Base-by-base conservation (phyloP, 2,797 vertebrate species). In the Philypnodon macrostomus region DNA sequence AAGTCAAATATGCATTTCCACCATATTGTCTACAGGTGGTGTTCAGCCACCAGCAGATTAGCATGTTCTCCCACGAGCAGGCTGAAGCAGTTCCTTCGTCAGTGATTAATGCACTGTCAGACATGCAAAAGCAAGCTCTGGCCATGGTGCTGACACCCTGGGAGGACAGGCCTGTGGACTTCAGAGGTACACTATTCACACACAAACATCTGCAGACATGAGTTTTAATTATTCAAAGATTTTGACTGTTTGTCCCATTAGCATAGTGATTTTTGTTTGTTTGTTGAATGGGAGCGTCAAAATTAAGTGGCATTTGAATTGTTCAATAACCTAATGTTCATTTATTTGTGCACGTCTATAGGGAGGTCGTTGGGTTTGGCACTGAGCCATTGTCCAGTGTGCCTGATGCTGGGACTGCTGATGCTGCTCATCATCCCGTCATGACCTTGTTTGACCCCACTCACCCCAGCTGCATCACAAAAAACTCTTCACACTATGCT, bases 41-140 rank as follows among this genome's bases (percentile, higher is more conserved):
- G 37, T 90, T 93, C 55, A 21, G 76, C 66, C 77, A 76, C 35
- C 65, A 5, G 5, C 80, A 90, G 82, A 87, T 92, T 39, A 63
- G 73, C 36, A 73, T 85, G 82, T 91, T 93, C 58, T 88, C 86
- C 31, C 91, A 90, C 12, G 87, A 91, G 51, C 92, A 93, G 78
- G 92, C 87, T 0, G 45, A 57, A 2, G 87, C 80, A 5, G 77
- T 93, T 29, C 92, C 89, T 1, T 2, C 42, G 0, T 47, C 60
- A 31, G 91, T 92, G 67, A 50, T 63, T 3, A 8, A 52, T 1
- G 62, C 38, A 18, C 61, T 92, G 50, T 80, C 80, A 9, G 34
- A 58, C 0, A 41, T 86, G 4, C 88, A 93, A 76, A 81, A 12
- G 55, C 89, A 60, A 0, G 91, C 91, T 6, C 67, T 93, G 32